A percentile compares a stretch with the other conserved stretches of the same genome.
Conservation (phyloP, 2,888 invertebrate genomes). For the Chrysodeixis includens region DNA sequence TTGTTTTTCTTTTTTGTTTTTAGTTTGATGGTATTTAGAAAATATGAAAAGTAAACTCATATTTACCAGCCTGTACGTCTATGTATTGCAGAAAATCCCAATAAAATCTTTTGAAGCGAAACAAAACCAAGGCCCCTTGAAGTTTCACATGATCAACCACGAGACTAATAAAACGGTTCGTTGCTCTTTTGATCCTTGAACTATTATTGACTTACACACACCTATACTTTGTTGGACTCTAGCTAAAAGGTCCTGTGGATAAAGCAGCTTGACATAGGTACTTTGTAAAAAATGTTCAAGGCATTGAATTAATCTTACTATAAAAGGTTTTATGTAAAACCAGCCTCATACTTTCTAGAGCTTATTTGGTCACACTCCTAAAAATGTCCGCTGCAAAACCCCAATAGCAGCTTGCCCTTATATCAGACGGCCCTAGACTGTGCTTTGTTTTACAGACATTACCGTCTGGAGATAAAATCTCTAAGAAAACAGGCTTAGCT, state of each 20-base stretch:
- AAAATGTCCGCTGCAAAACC: not conserved
- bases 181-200: conserved; percentile 4
- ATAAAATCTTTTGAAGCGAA: conserved; percentile 1
- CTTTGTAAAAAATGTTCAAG: no score
- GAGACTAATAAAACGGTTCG: not conserved
- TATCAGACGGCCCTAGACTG: not conserved
- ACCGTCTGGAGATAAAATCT: not conserved
- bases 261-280: no score
- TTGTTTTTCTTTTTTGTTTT: no score
- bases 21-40: no score
- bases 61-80: no score
- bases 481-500: not conserved
- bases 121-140: not conserved
- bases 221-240: not conserved
- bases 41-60: no score
- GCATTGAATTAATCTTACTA: no score
- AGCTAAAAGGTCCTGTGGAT: not conserved
- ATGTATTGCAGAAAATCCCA: no score
- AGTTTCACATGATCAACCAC: conserved; percentile 3
- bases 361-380: not conserved
- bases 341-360: not conserved
- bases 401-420: not conserved
- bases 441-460: not conserved
- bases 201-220: not conserved
- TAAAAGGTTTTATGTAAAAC: not conserved